Percentiles rank a stretch among this genome's conserved stretches.
These are phyloP conservation scores for Heliothis subflexa DNA, from an alignment of 1,140 invertebrate genomes.

Conservation along the genomic window DNA sequence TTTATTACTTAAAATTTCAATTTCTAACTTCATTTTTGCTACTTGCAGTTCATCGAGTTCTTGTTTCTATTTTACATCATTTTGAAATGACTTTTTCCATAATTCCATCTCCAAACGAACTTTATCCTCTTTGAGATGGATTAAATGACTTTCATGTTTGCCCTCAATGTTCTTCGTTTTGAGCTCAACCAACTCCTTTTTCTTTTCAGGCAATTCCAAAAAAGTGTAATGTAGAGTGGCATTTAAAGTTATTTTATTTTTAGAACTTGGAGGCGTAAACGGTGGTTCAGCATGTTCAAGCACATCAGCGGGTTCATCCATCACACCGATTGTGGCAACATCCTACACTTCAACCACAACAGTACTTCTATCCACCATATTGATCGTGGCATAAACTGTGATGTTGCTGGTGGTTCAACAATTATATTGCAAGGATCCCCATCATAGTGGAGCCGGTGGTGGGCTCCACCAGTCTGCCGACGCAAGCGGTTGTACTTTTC, in stretches of 20 bases:
- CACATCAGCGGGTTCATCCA: too few relatives aligned
- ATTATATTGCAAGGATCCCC: neutral
- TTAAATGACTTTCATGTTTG: neutral
- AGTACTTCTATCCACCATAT: too few relatives aligned
- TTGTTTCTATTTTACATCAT: constrained; percentile 2
- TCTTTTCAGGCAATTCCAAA: too few relatives aligned
- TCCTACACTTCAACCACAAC: neutral
- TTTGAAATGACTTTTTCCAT: neutral
- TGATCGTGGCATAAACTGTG: neutral
- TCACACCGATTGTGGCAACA: too few relatives aligned
- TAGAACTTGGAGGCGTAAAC: too few relatives aligned
- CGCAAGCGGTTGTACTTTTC: constrained; percentile 6
- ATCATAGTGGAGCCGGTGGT: constrained; percentile 1
- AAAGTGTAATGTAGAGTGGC: too few relatives aligned
- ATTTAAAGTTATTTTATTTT: too few relatives aligned
- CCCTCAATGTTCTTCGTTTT: neutral
- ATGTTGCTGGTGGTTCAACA: neutral
- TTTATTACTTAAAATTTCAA: too few relatives aligned
- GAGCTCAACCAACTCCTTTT: too few relatives aligned
- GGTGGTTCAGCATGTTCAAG: too few relatives aligned
- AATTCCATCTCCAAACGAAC: constrained; percentile 4
- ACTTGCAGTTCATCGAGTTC: neutral
- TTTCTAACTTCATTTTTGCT: neutral
- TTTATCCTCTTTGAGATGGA: constrained; percentile 13
- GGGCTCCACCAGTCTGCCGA: constrained; percentile 10